Evolutionary conservation across 2,797 vertebrate species (phyloP), one percentile per base, ranked within the genome.

Genomic region (Brachyalestes nurse): DNA sequence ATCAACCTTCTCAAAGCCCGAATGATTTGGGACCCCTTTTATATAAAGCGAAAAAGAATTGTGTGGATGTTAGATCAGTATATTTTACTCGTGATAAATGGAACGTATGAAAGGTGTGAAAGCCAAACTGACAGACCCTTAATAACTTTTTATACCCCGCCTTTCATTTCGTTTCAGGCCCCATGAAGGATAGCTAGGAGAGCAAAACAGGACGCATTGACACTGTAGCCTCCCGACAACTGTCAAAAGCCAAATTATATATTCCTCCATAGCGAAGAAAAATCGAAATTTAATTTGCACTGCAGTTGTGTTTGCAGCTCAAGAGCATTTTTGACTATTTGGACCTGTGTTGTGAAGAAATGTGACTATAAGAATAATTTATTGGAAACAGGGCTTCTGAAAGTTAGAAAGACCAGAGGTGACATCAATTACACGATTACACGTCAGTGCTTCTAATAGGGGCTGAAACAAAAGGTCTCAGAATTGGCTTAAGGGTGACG

Each of bases 201-300:
- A 34, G 34, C 34, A 34, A 5, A 62, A 13, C 4, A 13, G 60
- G 25, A 5, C 14, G 17, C 3, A 34, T 2, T 34, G 60, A 17
- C 25, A 13, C 6, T 16, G 60, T 34, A 34, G 60, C 1, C 6
- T 34, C 1, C 21, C 23, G 23, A 61, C 23, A 25, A 6, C n/a
- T 7, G n/a, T n/a, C 19, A 57, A n/a, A 21, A 57, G 55, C n/a
- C 55, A 57, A 8, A 19, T 57, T 6, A 9, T 60, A 23, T 14
- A 6, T 57, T 60, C 57, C 4, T 23, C 21, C 25, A 28, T 6
- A 34, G 60, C 12, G 13, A 28, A 76, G 16, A 65, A 28, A 34
- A 76, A 45, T 28, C 17, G 49, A 58, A 40, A 58, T 70, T 47
- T 70, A 16, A 21, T 49, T 16, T 23, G n/a, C n/a, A 78, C n/a